Evolutionary conservation across 1,140 invertebrate species (phyloP), one percentile per base, ranked within the genome.

Genomic region (Galendromus occidentalis): DNA sequence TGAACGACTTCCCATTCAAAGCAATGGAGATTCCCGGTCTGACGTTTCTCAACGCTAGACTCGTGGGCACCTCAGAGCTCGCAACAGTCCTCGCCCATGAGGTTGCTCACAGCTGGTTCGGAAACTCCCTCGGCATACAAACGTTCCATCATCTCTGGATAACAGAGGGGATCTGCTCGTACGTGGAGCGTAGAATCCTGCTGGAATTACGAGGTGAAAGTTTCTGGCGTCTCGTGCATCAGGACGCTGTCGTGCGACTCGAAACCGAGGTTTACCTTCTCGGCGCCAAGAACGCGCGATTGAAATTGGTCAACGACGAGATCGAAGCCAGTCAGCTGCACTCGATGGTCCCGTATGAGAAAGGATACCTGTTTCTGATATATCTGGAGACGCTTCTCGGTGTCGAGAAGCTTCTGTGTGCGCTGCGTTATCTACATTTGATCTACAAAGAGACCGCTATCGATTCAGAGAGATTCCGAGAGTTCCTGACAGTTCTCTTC

Each of bases 1-100:
- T 59, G 14, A 59, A 59, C 51, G 51, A 59, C 22, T 59, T 59
- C 9, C 51, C 51, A 59, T 59, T 59, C 51, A 59, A 59, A 59
- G 51, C 51, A 1, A 25, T 59, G 14, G 51, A 59, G 25, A 59
- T 59, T 29, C 51, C 51, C 6, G 51, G 51, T 29, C 22, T 59
- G 22, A 59, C 51, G 51, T 59, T 59, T 22, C 14, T 59, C 1
- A 59, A 59, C 20, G 51, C 51, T 2, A 59, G 51, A 4, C 51
- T 59, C 17, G 51, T 59, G 2, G 51, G 51, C 4, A 29, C 51
- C 22, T 17, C 51, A 14, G 51, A 59, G 51, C 51, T 59, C 4
- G 51, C 51, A 4, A 33, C 33, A 2, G 51, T 59, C 2, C 51
- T 59, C 22, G 51, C 51, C 1, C 51, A 59, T 25, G 51, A 59